A percentile compares a stretch with the other conserved stretches of the same genome.
These are phyloP conservation scores for Temnothorax curvispinosus DNA, from an alignment of 1,140 invertebrate species.

Conservation along the genomic window DNA sequence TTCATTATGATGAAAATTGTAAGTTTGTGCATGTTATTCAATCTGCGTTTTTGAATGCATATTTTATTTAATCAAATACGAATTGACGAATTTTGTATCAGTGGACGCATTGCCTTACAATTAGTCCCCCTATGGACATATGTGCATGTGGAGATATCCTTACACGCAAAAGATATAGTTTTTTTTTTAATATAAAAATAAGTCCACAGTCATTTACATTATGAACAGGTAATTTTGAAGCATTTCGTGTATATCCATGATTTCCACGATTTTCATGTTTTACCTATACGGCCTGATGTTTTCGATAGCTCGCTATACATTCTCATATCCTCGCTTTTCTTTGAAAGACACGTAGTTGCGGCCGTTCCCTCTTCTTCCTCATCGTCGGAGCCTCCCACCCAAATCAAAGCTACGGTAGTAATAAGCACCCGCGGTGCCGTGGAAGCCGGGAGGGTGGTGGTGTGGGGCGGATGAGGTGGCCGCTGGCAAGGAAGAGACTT, in stretches of 20 bases:
- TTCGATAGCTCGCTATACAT: not conserved
- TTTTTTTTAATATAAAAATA: not conserved
- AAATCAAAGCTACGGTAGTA: slow-evolving; percentile 83
- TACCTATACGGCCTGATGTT: not conserved
- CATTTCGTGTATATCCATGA: not conserved
- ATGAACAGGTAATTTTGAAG: not conserved
- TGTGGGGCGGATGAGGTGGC: slow-evolving; percentile 43
- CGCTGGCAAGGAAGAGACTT: slow-evolving; percentile 70
- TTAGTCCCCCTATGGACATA: not conserved
- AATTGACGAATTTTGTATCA: not conserved
- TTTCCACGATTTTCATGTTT: not conserved
- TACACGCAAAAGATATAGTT: not conserved
- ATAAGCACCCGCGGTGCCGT: slow-evolving; percentile 77
- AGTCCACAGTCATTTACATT: not conserved
- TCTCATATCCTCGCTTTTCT: slow-evolving; percentile 69
- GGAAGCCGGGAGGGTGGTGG: slow-evolving; percentile 24
- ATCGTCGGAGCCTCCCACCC: slow-evolving; percentile 52
- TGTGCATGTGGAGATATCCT: not conserved
- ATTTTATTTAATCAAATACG: not conserved
- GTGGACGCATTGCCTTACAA: not conserved
- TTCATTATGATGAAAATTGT: not conserved
- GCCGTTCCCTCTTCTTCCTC: slow-evolving; percentile 58
- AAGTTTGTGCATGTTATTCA: not conserved
- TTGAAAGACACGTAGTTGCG: slow-evolving; percentile 80
- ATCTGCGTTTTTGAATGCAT: not conserved